Base-by-base conservation (phyloP, 2,888 invertebrate species). In the Acronicta aceris region DNA sequence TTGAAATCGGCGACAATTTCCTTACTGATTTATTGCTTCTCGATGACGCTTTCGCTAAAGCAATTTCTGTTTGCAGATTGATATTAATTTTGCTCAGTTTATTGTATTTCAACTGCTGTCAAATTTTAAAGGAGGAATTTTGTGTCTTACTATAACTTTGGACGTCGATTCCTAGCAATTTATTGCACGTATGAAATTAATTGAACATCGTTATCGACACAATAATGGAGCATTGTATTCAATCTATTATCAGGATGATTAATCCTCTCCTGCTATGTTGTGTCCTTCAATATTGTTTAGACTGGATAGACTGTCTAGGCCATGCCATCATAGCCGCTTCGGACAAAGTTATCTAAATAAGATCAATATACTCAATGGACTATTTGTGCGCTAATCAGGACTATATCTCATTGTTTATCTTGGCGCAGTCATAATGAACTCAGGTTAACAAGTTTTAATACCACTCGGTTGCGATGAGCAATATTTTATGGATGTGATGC, bases 11-110 rank as follows among this genome's bases (percentile, higher is more conserved):
- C 45, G 60, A 63, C 64, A 62, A 59, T 72, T 65, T 61, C 43
- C 16, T 60, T 61, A 69, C 69, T 56, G 70, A 74, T 72, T 74
- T 71, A 78, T 71, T 68, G 38, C 48, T 54, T 56, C 72, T 67
- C 60, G 21, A 65, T 77, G 42, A 46, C 54, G 41, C 38, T 65
- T 27, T 40, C 53, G 30, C 15, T 51, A 38, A 43, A 59, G 55
- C 30, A 68, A 63, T 69, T 55, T 60, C 50, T 57, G 13, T n/a
- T 58, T 17, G 10, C 33, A 43, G 43, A 53, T 60, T 60, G 25
- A 60, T 56, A 61, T 74, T 68, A 42, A 15, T 50, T 50, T 50
- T 47, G 8, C n/a, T 58, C 38, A 40, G 50, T 57, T 27, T n/a
- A 8, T 50, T 17, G 7, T 45, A 38, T 27, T 55, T 36, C 17